Percentiles rank a stretch among this genome's conserved stretches.
These are phyloP conservation scores for Orussus abietinus DNA, from an alignment of 1,140 invertebrate genomes.

Conservation along the genomic window DNA sequence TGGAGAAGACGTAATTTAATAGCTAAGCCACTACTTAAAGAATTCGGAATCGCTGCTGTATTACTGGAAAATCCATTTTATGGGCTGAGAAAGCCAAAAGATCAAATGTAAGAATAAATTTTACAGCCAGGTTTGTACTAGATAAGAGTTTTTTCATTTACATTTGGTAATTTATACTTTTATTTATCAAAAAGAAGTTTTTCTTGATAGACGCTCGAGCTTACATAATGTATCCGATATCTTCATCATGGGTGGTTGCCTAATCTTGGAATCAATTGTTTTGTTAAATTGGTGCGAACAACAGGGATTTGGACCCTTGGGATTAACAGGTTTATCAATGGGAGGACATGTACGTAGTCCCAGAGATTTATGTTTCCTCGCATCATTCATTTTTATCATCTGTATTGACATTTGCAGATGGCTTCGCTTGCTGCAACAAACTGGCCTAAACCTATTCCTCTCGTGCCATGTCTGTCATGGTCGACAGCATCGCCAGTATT, in stretches of 20 bases:
- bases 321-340: constrained; percentile 98
- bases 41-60: constrained; percentile 87
- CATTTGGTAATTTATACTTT: too few species aligned
- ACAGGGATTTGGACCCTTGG: constrained; percentile 83
- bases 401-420: constrained; percentile 67
- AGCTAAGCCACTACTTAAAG: constrained; percentile 85
- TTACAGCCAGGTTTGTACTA: constrained; percentile 29
- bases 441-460: constrained; percentile 87
- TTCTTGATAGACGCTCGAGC: constrained; percentile 73
- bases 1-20: constrained; percentile 87
- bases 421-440: constrained; percentile 92
- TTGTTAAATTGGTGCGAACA: constrained; percentile 91
- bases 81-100: constrained; percentile 85
- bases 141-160: background rate
- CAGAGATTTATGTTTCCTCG: background rate
- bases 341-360: constrained; percentile 80
- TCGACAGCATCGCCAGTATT: constrained; percentile 94
- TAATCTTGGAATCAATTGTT: constrained; percentile 90
- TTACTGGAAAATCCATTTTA: constrained; percentile 98
- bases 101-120: constrained; percentile 74
- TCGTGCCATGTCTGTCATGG: constrained; percentile 96
- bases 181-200: too few species aligned
- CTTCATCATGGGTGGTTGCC: constrained; percentile 97
- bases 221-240: constrained; percentile 96
- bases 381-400: constrained; percentile 2